phyloP scores from a whole-genome alignment of 2,888 invertebrate genomes.

The Acholoe squamosa region DNA sequence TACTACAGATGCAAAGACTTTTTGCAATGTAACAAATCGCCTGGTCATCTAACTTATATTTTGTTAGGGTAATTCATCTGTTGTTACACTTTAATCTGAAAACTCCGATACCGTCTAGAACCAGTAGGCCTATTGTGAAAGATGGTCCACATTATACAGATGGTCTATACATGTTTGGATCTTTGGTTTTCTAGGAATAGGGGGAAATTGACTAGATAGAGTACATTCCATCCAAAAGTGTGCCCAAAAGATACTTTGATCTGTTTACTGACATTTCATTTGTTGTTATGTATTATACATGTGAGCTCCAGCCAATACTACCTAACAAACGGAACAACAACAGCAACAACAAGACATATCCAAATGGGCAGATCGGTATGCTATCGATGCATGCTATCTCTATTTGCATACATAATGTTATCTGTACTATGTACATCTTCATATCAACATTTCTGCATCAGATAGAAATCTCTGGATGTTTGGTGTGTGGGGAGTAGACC shows the following conservation, averaged over 20 bases:
- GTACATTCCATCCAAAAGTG: conserved; percentile 1
- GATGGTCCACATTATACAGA: no score
- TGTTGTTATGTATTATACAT: not conserved
- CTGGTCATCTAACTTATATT: not conserved
- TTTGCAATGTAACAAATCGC: not conserved
- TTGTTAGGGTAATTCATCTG: not conserved
- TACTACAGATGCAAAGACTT: not conserved
- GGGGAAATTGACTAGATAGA: not conserved
- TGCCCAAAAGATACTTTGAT: not conserved
- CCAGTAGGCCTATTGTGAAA: no score
- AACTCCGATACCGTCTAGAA: not conserved
- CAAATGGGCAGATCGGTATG: not conserved
- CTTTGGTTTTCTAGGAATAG: no score
- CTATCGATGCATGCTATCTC: not conserved
- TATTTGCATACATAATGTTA: no score
- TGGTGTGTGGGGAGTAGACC: not conserved
- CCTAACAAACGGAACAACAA: not conserved
- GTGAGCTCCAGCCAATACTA: not conserved
- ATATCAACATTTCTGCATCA: no score
- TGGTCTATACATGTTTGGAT: no score
- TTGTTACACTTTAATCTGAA: not conserved
- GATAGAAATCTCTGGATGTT: not conserved
- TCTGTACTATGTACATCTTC: no score
- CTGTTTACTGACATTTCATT: no score
- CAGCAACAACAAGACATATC: conserved; percentile 21